Evolutionary conservation across 1,140 invertebrate genomes (phyloP), one percentile per base, ranked within the genome.

Genomic region (Drosophila mojavensis): DNA sequence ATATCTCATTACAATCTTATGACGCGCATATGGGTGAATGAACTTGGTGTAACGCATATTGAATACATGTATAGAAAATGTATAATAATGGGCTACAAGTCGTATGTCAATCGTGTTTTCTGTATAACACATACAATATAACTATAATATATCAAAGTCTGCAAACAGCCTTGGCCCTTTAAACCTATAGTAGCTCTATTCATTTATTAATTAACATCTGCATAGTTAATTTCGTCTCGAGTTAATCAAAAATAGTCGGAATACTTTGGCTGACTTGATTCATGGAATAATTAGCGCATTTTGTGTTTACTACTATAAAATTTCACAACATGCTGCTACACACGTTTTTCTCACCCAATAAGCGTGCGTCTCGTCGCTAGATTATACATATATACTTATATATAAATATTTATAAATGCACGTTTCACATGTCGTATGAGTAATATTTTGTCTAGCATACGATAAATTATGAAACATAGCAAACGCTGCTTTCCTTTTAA

Each of bases 271-370:
- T n/a, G 36, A 66, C 30, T 60, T 43, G 47, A 62, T 66, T 79
- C 74, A 82, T 76, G 50, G 51, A 69, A 70, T 48, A 88, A 85
- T 88, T 88, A 88, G 64, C 83, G 67, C 71, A 59, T 67, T 78
- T 39, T 17, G n/a, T 63, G 55, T 39, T 39, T 39, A 39, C 11
- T 30, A 33, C 58, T 78, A 55, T 30, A 41, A n/a, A 47, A 59
- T 65, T 88, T 72, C 50, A 60, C 67, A 82, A 88, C 53, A 62
- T 65, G 54, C 45, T 39, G 43, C 17, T 41, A 51, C 51, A 41
- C 81, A 86, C 81, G 81, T 88, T 85, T 88, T 85, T 62, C 64
- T 77, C 50, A 71, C 36, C 28, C 75, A 41, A 82, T 61, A 85
- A 82, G 79, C 75, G 82, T 85, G 82, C 7, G 33, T 9, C 9